Conservation (phyloP, 2,797 vertebrate species). For the Pteropus rufus region DNA sequence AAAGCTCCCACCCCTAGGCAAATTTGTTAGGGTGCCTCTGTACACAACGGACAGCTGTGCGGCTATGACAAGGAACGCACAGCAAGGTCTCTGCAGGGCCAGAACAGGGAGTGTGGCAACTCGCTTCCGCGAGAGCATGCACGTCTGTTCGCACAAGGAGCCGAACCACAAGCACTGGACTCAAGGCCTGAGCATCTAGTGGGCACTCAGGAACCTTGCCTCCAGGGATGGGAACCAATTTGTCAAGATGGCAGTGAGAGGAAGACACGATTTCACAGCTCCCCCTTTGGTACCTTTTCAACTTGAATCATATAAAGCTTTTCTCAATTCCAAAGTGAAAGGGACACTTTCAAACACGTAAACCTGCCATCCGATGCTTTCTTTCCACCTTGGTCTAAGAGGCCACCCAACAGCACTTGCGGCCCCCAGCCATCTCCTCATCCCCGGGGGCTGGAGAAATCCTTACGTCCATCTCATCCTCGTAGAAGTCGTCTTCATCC, state of each 20-base stretch:
- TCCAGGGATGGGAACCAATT: neutral
- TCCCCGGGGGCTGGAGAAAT: neutral
- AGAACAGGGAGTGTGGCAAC: accelerated
- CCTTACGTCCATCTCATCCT: constrained; percentile 92
- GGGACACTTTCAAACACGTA: neutral
- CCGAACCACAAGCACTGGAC: too few relatives aligned
- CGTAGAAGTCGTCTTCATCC: constrained; percentile 89
- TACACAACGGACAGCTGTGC: too few relatives aligned
- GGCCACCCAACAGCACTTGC: accelerated
- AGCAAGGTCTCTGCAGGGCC: neutral
- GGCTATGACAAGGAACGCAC: accelerated
- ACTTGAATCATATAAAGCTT: neutral
- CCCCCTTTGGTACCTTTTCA: neutral
- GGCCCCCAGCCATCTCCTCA: neutral
- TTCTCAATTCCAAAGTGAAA: neutral
- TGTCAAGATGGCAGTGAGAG: accelerated
- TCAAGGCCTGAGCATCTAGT: neutral
- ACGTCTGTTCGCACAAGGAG: accelerated
- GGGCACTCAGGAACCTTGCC: neutral
- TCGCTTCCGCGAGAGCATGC: too few relatives aligned
- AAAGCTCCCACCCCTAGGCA: neutral
- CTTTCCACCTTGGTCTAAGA: neutral
- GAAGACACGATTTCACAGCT: neutral
- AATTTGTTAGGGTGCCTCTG: neutral
- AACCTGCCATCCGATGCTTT: neutral